phyloP scores from a whole-genome alignment of 2,113 vertebrate species.

The Podilymbus podiceps region DNA sequence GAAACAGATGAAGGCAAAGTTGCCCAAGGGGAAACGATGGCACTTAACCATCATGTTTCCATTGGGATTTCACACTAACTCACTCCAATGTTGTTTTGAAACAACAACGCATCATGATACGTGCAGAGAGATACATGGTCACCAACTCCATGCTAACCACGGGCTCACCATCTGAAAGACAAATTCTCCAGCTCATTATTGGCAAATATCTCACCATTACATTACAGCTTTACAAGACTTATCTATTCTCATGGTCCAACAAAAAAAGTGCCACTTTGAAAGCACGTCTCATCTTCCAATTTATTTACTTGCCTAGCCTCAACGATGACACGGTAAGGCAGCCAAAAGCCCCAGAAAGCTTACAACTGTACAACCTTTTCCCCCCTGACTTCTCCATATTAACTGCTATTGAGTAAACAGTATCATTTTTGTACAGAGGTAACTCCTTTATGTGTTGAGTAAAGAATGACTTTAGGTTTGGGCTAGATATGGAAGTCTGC shows the following conservation, averaged over 20 bases:
- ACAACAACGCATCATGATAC: rapidly evolving
- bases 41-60: not conserved
- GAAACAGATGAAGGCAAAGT: not conserved
- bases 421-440: not conserved
- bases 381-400: not conserved
- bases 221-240: rapidly evolving
- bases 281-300: not conserved
- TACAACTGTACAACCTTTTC: not conserved
- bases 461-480: not conserved
- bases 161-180: not conserved
- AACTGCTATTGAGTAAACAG: not conserved
- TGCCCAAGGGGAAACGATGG: not conserved
- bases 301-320: not conserved
- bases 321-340: not conserved
- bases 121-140: rapidly evolving
- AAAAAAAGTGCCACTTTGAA: not conserved
- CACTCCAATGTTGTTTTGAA: not conserved
- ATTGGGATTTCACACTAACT: not conserved
- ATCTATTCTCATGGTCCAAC: not conserved
- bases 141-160: rapidly evolving
- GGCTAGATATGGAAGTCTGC: not conserved
- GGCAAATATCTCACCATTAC: not conserved
- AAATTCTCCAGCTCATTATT: not conserved
- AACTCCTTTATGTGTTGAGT: not conserved
- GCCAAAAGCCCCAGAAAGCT: not conserved